Base-by-base conservation (phyloP, 2,888 invertebrate genomes). In the Polylopha cassiicola region DNA sequence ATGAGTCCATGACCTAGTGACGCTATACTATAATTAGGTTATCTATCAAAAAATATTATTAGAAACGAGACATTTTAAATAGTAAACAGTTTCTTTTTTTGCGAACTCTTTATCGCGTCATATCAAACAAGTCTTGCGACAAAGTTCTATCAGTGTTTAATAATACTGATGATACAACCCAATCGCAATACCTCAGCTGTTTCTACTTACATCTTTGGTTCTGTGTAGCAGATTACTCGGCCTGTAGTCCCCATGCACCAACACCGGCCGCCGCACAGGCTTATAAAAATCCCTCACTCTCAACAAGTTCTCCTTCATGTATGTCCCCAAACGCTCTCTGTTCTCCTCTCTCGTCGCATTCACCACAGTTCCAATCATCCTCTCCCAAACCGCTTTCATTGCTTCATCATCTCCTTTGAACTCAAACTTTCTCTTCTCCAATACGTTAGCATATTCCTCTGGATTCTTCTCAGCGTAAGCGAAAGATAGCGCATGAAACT, bases 401-500 rank as follows among this genome's bases (percentile, higher is more conserved):
- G 29, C 18, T 6, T 51, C 39, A 2, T 50, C 28, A 6, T 45
- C 11, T 4, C 37, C 3, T 1, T 45, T 42, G 7, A 49, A 38
- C 2, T 46, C 47, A 27, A 51, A 59, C 14, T 43, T 50, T 20
- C 61, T 42, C 1, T 47, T 39, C 0, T 47, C 33, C 0, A 57
- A n/a, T 0, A 67, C 24, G 14, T 54, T 41, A 2, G 55, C 18
- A 32, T 67, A 81, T 9, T 63, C 55, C 16, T 73, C 68, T 0
- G 77, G 77, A 3, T 69, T 37, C 22, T 64, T 50, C 3, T 55
- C 29, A 2, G 37, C 33, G 31, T 53, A 57, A 0, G 68, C 73
- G 9, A 73, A 59, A 0, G 81, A 78, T 0, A 81, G 42, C 0
- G 82, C 82, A 46, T 86, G 86, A 39, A 78, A 62, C 41, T 74